These are phyloP conservation scores for Cyprinodon brontotheroides DNA, from an alignment of 2,113 vertebrate genomes.

Conservation along the genomic window DNA sequence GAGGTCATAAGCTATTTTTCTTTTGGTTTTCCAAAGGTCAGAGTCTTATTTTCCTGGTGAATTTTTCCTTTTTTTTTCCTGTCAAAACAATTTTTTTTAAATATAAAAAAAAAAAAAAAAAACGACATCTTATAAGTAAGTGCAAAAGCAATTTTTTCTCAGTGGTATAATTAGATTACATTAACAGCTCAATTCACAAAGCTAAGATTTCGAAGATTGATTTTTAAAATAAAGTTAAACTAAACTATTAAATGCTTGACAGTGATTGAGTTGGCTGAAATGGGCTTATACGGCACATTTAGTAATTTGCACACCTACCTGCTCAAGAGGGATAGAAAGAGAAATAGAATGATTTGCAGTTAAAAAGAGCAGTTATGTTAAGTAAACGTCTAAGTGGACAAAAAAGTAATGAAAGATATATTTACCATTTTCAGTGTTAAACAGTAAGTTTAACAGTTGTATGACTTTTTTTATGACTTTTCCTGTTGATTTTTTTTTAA, in stretches of 20 bases:
- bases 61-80: background rate
- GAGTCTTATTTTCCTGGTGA: background rate
- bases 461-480: too few relatives aligned
- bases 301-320: conserved; percentile 83
- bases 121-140: background rate
- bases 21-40: background rate
- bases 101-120: background rate
- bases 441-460: too few relatives aligned
- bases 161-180: background rate
- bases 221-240: conserved; percentile 4
- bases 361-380: too few relatives aligned
- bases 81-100: background rate
- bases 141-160: background rate
- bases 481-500: too few relatives aligned
- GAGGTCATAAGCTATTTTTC: background rate
- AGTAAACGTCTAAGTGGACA: too few relatives aligned
- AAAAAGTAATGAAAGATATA: too few relatives aligned
- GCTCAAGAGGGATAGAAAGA: conserved; percentile 44
- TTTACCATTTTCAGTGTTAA: too few relatives aligned
- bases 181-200: background rate
- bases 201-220: background rate
- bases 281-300: conserved; percentile 81
- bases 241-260: conserved; percentile 72
- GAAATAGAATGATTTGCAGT: too few relatives aligned
- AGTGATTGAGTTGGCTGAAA: conserved; percentile 77